A percentile compares a stretch with the other conserved stretches of the same genome.
phyloP scores from a whole-genome alignment of 2,797 vertebrate genomes.

The Chrysocyon brachyurus region DNA sequence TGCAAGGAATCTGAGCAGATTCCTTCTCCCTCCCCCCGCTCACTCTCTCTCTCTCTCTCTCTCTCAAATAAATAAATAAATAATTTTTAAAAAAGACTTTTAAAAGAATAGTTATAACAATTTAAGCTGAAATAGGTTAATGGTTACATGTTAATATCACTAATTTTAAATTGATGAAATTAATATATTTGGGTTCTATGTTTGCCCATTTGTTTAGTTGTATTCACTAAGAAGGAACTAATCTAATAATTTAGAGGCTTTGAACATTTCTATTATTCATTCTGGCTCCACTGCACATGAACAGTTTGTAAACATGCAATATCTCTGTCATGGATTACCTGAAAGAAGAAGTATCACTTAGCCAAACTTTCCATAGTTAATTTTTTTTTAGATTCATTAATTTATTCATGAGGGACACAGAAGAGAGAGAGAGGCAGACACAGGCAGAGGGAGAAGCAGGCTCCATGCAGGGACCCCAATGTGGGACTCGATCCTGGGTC shows the following conservation, averaged over 20 bases:
- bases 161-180: slow-evolving; percentile 21
- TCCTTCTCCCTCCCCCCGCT: too few relatives aligned
- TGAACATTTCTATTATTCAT: not conserved
- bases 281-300: fast-evolving
- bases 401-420: too few relatives aligned
- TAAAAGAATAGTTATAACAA: slow-evolving; percentile 58
- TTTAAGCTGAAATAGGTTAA: slow-evolving; percentile 6
- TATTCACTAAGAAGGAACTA: not conserved
- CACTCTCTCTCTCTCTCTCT: not conserved
- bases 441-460: too few relatives aligned
- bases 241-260: not conserved
- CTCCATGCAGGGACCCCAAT: too few relatives aligned
- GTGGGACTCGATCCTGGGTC: too few relatives aligned
- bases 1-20: not conserved
- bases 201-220: not conserved
- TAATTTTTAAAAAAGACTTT: not conserved
- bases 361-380: not conserved
- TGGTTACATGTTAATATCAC: not conserved
- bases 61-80: not conserved
- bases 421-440: too few relatives aligned
- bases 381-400: too few relatives aligned
- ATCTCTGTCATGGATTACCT: not conserved
- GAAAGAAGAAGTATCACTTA: not conserved
- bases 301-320: not conserved
- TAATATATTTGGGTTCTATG: not conserved